phyloP scores from a whole-genome alignment of 1,140 invertebrate genomes.

The Hypothenemus hampei region DNA sequence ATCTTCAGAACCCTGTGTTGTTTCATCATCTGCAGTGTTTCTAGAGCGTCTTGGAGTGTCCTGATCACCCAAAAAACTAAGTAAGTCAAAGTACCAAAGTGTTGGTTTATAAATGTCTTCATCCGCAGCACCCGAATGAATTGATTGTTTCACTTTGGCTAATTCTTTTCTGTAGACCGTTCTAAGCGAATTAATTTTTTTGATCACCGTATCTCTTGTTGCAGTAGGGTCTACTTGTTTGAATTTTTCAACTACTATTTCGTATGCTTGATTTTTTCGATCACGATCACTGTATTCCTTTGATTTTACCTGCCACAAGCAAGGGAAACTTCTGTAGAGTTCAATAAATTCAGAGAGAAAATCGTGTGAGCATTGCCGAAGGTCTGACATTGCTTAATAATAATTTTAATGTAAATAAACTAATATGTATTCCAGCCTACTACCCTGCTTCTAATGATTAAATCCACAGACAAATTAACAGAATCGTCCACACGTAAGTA shows the following conservation, averaged over 20 bases:
- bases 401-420: too few relatives aligned
- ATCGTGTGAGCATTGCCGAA: neutral
- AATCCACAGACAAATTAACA: too few relatives aligned
- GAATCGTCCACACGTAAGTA: too few relatives aligned
- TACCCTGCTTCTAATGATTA: too few relatives aligned
- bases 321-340: neutral
- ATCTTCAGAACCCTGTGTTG: neutral
- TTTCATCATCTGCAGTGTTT: neutral
- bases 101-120: neutral
- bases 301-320: too few relatives aligned
- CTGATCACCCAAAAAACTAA: neutral
- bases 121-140: neutral
- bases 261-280: too few relatives aligned
- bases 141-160: neutral
- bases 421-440: too few relatives aligned
- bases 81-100: conserved; percentile 9
- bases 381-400: neutral
- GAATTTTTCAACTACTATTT: too few relatives aligned
- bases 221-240: too few relatives aligned
- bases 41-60: neutral
- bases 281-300: too few relatives aligned
- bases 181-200: neutral
- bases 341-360: neutral
- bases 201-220: neutral
- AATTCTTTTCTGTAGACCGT: too few relatives aligned